Percentiles rank a stretch among this genome's conserved stretches.
Conservation (phyloP, 2,888 invertebrate species). For the Rhingia campestris region DNA sequence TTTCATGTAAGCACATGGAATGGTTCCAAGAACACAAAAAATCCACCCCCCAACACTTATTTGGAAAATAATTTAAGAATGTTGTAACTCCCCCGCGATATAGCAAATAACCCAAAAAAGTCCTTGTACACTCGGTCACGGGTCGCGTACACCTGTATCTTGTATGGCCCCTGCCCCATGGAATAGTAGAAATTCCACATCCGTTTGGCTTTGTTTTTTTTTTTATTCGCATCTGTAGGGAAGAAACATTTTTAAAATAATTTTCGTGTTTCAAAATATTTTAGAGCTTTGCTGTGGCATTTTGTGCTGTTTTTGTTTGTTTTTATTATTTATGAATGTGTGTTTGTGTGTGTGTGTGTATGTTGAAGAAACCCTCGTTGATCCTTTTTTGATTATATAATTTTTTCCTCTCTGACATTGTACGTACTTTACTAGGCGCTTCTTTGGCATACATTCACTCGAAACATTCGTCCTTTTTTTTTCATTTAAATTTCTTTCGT, state of each 20-base stretch:
- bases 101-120: slow-evolving; percentile 8
- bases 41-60: slow-evolving; percentile 51
- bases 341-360: slow-evolving; percentile 5
- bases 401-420: background rate
- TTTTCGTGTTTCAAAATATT: slow-evolving; percentile 58
- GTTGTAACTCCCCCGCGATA: slow-evolving; percentile 22
- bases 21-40: slow-evolving; percentile 1
- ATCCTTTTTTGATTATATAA: slow-evolving; percentile 37
- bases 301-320: too few relatives aligned
- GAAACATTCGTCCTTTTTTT: slow-evolving; percentile 55
- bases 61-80: slow-evolving; percentile 63
- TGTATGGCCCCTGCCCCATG: background rate
- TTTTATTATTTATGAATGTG: slow-evolving; percentile 21
- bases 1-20: background rate
- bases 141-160: slow-evolving; percentile 26
- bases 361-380: slow-evolving; percentile 34
- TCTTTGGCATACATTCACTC: slow-evolving; percentile 21
- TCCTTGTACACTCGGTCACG: background rate
- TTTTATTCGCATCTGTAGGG: slow-evolving; percentile 27
- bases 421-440: background rate
- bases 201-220: slow-evolving; percentile 52
- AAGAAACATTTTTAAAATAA: slow-evolving; percentile 60
- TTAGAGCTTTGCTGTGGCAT: slow-evolving; percentile 48
- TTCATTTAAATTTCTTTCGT: slow-evolving; percentile 51
- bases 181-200: slow-evolving; percentile 56